Evolutionary conservation across 2,888 invertebrate species (phyloP), one percentile per base, ranked within the genome.

Genomic region (Mythimna ferrago): DNA sequence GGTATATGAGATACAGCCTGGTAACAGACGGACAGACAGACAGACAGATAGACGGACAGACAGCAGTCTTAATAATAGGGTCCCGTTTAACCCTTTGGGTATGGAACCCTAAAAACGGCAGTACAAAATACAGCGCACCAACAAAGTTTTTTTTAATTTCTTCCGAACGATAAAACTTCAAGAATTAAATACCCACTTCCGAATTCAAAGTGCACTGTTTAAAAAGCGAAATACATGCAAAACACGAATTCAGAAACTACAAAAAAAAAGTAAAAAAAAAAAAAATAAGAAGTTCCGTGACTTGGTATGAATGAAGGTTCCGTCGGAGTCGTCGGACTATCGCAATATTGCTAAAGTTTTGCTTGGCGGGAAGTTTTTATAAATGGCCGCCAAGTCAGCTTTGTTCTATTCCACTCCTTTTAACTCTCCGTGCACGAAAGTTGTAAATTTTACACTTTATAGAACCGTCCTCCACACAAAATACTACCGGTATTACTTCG

Each of bases 311-410:
- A 91, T 90, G 90, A 89, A 90, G 88, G 89, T 86, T 86, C 87
- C 83, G 85, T 79, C 81, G 86, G 90, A 89, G 89, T 91, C 83
- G 85, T 80, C 81, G 86, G 90, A 89, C 89, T 91, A 91, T 92
- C 88, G 92, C 92, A 89, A 94, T 94, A 96, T 95, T 94, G 90
- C 93, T 75, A 94, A 96, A 96, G 93, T 95, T 95, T 88, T 76
- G 73, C 76, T 69, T 84, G 84, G 80, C 76, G 78, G 76, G 79
- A 94, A 93, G 89, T 94, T 94, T 93, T 93, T 95, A 94, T 94
- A 92, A 94, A 93, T 91, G 91, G 89, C 85, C 61, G 83, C 86
- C 73, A 87, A 88, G 85, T 76, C 86, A 64, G 82, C 82, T 94
- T 93, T 94, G 93, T 94, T 93, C 90, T 85, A 87, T 80, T 87